phyloP scores from a whole-genome alignment of 2,113 vertebrate genomes.

The Oncorhynchus nerka region DNA sequence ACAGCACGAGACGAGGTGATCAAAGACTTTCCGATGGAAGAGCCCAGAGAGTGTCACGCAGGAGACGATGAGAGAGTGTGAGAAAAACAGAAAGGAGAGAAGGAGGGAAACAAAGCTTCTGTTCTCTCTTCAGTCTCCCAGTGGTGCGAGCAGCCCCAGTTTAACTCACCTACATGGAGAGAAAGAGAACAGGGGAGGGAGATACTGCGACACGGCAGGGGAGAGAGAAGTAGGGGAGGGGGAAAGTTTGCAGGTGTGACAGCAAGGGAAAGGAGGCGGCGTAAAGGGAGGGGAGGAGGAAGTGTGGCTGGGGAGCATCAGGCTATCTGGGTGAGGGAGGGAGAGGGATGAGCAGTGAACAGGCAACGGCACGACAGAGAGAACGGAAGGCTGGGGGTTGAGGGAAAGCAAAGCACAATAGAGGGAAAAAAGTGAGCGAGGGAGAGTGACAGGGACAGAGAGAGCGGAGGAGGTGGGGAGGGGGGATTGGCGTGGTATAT shows the following conservation, averaged over 20 bases:
- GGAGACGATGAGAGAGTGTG: background rate
- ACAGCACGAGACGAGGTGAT: slow-evolving; percentile 52
- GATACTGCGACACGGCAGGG: slow-evolving; percentile 49
- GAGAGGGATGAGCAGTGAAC: slow-evolving; percentile 58
- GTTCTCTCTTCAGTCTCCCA: slow-evolving; percentile 45
- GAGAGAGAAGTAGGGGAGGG: slow-evolving; percentile 47
- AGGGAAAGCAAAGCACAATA: slow-evolving; percentile 52
- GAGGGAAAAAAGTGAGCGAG: slow-evolving; percentile 22
- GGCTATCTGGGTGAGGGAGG: slow-evolving; percentile 67
- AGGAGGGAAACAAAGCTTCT: background rate
- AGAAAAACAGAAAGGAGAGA: background rate
- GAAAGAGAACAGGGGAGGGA: slow-evolving; percentile 28
- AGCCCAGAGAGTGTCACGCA: slow-evolving; percentile 45
- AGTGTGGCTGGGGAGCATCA: slow-evolving; percentile 52
- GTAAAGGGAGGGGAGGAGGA: slow-evolving; percentile 28
- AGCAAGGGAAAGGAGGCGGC: slow-evolving; percentile 16
- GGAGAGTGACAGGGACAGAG: slow-evolving; percentile 25
- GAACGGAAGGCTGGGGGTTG: slow-evolving; percentile 65
- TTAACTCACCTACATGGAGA: slow-evolving; percentile 74
- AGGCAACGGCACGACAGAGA: slow-evolving; percentile 68
- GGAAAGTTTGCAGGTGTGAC: slow-evolving; percentile 75
- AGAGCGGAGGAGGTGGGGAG: background rate
- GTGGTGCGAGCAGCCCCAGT: slow-evolving; percentile 73
- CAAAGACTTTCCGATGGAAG: slow-evolving; percentile 59
- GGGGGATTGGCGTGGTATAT: slow-evolving; percentile 61